Evolutionary conservation across 2,797 vertebrate species (phyloP), one percentile per base, ranked within the genome.

Genomic region (Pterois miles): DNA sequence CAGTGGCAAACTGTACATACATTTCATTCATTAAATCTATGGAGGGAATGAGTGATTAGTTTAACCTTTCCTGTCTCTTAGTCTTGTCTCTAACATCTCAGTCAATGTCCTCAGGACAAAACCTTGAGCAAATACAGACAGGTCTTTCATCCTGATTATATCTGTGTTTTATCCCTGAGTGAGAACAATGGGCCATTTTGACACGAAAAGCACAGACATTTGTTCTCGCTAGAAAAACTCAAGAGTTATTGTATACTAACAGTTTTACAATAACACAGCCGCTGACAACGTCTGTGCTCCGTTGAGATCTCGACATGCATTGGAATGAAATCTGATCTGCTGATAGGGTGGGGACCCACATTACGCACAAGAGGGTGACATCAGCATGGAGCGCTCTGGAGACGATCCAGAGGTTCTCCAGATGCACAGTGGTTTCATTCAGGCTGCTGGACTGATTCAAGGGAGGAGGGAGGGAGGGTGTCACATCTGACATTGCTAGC

Each of bases 381-480:
- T 95, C 93, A 94, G 80, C 82, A 68, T 69, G 40, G 38, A 78
- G 64, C 25, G 67, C 78, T 65, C 85, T 89, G 91, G 91, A 92
- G 85, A 79, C 25, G 27, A 80, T 91, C 89, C 86, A 92, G 88
- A 86, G 84, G 84, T 91, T 88, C 78, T 91, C 83, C 92, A 91
- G 84, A 91, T 91, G 86, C 80, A 92, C 91, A 90, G 83, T 81
- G 86, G 66, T 77, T 82, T 80, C 66, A 87, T 88, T 93, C 89
- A 93, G 58, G 59, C 72, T 74, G 71, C 81, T 78, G 74, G 73
- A 46, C 59, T 22, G 64, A 84, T 74, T 77, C 58, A 71, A 46
- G 60, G 33, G 33, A 58, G 76, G 80, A 74, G 65, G 71, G 77
- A 33, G 64, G 74, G 78, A 75, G 65, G 71, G 73, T 50, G 84